Base-by-base conservation (phyloP, 2,797 vertebrate species). In the Yasuhikotakia modesta region DNA sequence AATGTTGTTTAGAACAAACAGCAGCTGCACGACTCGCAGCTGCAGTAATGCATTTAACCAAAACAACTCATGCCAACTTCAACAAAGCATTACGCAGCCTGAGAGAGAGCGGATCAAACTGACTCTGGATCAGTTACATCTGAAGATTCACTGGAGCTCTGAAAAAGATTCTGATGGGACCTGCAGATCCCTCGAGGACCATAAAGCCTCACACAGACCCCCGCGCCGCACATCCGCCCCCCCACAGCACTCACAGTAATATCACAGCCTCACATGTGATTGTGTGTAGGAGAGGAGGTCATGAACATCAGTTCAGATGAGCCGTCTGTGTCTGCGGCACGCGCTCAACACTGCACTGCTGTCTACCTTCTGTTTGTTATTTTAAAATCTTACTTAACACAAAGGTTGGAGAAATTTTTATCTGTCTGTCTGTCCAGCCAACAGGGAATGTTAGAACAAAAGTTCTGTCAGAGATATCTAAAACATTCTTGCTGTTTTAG, bases 171-270 rank as follows among this genome's bases (percentile, higher is more conserved):
- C 80, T 82, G 85, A 84, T 83, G 87, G 85, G 80, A 87, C 78
- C 50, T 87, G 85, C 83, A 79, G 81, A 73, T 89, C 87, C 90
- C 88, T 84, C 78, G 88, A 89, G 89, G 86, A 84, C 83, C 86
- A 84, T 83, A 87, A 84, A 86, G 82, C 86, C 85, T 85, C 55
- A 27, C 32, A 52, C 48, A 73, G 73, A 85, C 82, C 82, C 86
- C 78, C 74, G 87, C 86, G 39, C 88, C 87, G 85, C 39, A 43
- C 39, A 43, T 81, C 86, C 87, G 81, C 81, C 82, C 69, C 39
- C 39, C 1, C 39, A 43, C 39, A 10, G 39, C n/a, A 73, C n/a
- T 16, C 39, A 6, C 58, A 48, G 39, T 43, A 43, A 43, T 43
- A 43, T 43, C 61, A 55, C 48, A 66, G 19, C 65, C 30, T 61